Base-by-base conservation (phyloP, 2,797 vertebrate species). In the Nasua narica region DNA sequence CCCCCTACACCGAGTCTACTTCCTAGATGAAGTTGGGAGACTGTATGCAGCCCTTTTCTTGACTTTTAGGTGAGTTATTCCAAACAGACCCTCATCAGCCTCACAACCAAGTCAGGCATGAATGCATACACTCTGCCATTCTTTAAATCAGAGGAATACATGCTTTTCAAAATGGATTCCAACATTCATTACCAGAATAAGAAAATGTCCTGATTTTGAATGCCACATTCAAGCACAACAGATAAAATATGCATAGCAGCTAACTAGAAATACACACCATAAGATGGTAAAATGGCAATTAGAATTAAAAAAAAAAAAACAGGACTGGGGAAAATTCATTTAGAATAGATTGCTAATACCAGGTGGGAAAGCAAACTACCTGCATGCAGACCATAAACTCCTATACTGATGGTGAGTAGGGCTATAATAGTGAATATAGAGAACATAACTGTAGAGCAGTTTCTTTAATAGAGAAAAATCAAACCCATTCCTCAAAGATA, bases 391-490 rank as follows among this genome's bases (percentile, higher is more conserved):
- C 23, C 11, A 4, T 43, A 62, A 84, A 40, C 16, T 32, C 69
- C 79, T 12, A 3, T 11, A 46, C 0, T 3, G 18, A 67, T 25
- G 21, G 32, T 0, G 0, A 16, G 25, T 2, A 18, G 1, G 8
- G 16, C 40, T 58, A 12, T 4, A 2, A n/a, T n/a, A 76, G n/a
- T 16, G 4, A 40, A 54, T 2, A 3, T 11, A 43, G 29, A n/a
- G 18, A 84, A 25, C 29, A n/a, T 23, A 52, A 79, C 4, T 23
- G 7, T 29, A 16, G 9, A 74, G 62, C 9, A 37, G 5, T 60
- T 67, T 60, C 27, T 85, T 90, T 81, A 48, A 8, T 10, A 74
- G 25, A 43, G 82, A 87, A 60, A 81, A 65, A 12, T 2, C 37
- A n/a, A 62, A 35, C 29, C 10, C 1, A 18, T 4, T 9, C 32